Evolutionary conservation across 2,888 invertebrate species (phyloP).

Genomic region (Drosophila engyochracea): DNA sequence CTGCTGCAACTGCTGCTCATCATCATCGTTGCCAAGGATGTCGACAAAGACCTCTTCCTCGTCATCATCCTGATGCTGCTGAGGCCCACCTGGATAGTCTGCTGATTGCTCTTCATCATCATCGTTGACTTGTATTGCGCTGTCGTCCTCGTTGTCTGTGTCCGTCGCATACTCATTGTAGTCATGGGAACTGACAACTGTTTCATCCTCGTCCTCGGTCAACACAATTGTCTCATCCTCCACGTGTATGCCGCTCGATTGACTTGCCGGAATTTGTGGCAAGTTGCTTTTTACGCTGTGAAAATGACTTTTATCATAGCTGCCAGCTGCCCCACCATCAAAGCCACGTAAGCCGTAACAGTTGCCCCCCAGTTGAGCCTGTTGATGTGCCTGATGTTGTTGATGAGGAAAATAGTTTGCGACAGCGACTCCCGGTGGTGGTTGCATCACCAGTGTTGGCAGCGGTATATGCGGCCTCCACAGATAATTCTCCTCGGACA

Average conservation of each 20-base stretch:
- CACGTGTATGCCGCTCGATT: slow-evolving; percentile 73
- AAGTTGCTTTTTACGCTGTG: slow-evolving; percentile 72
- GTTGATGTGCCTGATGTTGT: slow-evolving; percentile 31
- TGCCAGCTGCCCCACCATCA: slow-evolving; percentile 39
- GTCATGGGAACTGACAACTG: slow-evolving; percentile 83
- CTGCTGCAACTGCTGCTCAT: slow-evolving; percentile 59
- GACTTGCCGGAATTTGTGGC: slow-evolving; percentile 78
- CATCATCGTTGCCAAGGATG: slow-evolving; percentile 83
- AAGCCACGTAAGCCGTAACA: slow-evolving; percentile 50
- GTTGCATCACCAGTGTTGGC: slow-evolving; percentile 49
- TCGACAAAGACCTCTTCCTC: slow-evolving; percentile 84
- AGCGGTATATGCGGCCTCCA: slow-evolving; percentile 81
- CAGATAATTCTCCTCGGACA: slow-evolving; percentile 80
- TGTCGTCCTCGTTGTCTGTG: slow-evolving; percentile 53
- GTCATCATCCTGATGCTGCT: slow-evolving; percentile 36
- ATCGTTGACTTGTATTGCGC: slow-evolving; percentile 81
- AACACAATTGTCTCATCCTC: slow-evolving; percentile 85
- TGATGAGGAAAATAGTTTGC: slow-evolving; percentile 57
- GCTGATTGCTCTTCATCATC: slow-evolving; percentile 63
- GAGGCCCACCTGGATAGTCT: not conserved
- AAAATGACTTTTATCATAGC: slow-evolving; percentile 70
- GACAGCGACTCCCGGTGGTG: slow-evolving; percentile 25
- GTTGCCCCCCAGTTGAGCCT: slow-evolving; percentile 33
- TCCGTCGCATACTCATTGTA: slow-evolving; percentile 80
- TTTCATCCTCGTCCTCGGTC: slow-evolving; percentile 84